phyloP scores from a whole-genome alignment of 2,888 invertebrate genomes.

The Tinea trinotella region DNA sequence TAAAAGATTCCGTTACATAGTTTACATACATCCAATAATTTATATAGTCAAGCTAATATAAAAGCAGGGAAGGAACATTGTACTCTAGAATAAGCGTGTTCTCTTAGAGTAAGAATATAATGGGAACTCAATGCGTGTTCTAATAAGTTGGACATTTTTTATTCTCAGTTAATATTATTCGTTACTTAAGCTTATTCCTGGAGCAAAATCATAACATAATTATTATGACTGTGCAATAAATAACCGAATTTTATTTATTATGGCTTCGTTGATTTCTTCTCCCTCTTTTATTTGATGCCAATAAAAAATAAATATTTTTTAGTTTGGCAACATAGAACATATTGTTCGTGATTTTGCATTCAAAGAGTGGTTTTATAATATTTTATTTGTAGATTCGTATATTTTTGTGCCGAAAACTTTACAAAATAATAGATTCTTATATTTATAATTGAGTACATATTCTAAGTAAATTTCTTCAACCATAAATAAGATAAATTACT shows the following conservation, averaged over 20 bases:
- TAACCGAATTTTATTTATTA: background rate
- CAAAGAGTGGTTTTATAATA: background rate
- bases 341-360: background rate
- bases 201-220: no score
- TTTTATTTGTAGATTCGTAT: background rate
- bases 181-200: no score
- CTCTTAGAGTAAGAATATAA: no score
- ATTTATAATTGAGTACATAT: background rate
- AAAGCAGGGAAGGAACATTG: no score
- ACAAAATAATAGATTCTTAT: background rate
- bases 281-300: no score
- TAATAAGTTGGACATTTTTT: no score
- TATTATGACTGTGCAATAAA: background rate
- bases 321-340: background rate
- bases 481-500: background rate
- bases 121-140: no score
- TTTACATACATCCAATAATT: no score
- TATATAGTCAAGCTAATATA: no score
- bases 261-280: background rate
- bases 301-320: background rate
- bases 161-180: no score
- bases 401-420: background rate
- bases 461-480: background rate
- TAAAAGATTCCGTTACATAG: no score
- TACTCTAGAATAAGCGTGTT: no score